Conservation (phyloP, 2,797 vertebrate genomes). For the Pseudochromis fuscus region DNA sequence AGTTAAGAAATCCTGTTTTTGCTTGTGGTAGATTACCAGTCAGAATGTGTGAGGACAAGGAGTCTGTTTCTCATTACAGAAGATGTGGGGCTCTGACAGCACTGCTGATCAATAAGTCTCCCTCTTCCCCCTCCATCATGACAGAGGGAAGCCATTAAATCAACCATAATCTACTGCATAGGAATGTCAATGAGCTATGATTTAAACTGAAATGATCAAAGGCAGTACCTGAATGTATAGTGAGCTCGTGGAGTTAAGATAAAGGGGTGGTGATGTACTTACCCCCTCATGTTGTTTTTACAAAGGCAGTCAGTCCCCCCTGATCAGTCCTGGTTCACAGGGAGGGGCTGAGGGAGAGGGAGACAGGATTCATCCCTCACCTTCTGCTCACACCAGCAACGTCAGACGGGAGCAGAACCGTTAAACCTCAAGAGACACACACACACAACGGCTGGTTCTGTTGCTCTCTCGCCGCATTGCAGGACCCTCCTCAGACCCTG, state of each 20-base stretch:
- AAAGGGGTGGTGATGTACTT: constrained; percentile 85
- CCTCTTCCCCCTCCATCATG: constrained; percentile 54
- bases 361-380: constrained; percentile 82
- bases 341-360: constrained; percentile 84
- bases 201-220: too few relatives aligned
- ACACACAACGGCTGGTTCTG: constrained; percentile 75
- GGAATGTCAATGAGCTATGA: too few relatives aligned
- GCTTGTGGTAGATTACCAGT: constrained; percentile 44
- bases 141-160: constrained; percentile 46
- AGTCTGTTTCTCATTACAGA: constrained; percentile 99
- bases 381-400: constrained; percentile 84
- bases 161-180: constrained; percentile 25
- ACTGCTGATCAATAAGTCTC: constrained; percentile 81
- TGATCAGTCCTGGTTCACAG: constrained; percentile 87
- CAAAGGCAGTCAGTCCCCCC: constrained; percentile 84
- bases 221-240: constrained; percentile 69
- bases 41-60: constrained; percentile 58
- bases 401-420: constrained; percentile 85
- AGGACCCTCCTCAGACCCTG: constrained; percentile 85
- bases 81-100: constrained; percentile 85
- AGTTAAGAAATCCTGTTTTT: constrained; percentile 28
- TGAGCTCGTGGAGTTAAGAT: constrained; percentile 74
- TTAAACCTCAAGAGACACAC: constrained; percentile 75
- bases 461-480: constrained; percentile 86
- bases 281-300: constrained; percentile 85